A percentile compares a stretch with the other conserved stretches of the same genome.
Conservation (phyloP, 1,140 invertebrate genomes). For the Cydia amplana region DNA sequence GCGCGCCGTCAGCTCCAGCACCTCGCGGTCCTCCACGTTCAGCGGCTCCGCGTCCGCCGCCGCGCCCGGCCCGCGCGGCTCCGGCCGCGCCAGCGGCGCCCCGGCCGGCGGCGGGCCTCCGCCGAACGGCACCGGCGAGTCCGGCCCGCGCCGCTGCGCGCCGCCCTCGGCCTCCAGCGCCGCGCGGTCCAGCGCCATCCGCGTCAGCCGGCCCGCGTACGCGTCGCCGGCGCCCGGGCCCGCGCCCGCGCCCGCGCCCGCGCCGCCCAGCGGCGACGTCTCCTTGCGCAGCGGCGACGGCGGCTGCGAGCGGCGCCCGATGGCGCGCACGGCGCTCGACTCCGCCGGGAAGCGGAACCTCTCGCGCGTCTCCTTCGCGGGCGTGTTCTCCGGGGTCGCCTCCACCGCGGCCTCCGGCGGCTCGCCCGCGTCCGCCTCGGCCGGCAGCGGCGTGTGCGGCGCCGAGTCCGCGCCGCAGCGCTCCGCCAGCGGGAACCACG, state of each 20-base stretch:
- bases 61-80: slow-evolving; percentile 57
- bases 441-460: slow-evolving; percentile 78
- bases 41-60: slow-evolving; percentile 50
- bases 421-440: slow-evolving; percentile 63
- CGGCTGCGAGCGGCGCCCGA: slow-evolving; percentile 80
- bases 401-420: slow-evolving; percentile 91
- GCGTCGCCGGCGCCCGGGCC: slow-evolving; percentile 45
- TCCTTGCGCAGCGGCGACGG: slow-evolving; percentile 85
- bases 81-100: slow-evolving; percentile 48
- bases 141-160: slow-evolving; percentile 58
- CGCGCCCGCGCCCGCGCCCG: slow-evolving; percentile 76
- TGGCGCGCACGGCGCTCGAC: slow-evolving; percentile 83
- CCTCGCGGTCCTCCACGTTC: slow-evolving; percentile 65
- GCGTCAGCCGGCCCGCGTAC: slow-evolving; percentile 68
- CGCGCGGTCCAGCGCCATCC: slow-evolving; percentile 65
- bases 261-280: slow-evolving; percentile 81
- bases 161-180: slow-evolving; percentile 41
- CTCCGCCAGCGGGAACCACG: slow-evolving; percentile 68
- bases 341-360: slow-evolving; percentile 76
- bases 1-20: slow-evolving; percentile 62
- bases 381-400: slow-evolving; percentile 93
- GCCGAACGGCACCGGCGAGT: slow-evolving; percentile 50
- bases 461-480: slow-evolving; percentile 69
- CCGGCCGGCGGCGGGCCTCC: slow-evolving; percentile 57
- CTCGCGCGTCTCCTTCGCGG: slow-evolving; percentile 83